Conservation (phyloP, 2,797 vertebrate genomes). For the Zenarchopterus dispar region DNA sequence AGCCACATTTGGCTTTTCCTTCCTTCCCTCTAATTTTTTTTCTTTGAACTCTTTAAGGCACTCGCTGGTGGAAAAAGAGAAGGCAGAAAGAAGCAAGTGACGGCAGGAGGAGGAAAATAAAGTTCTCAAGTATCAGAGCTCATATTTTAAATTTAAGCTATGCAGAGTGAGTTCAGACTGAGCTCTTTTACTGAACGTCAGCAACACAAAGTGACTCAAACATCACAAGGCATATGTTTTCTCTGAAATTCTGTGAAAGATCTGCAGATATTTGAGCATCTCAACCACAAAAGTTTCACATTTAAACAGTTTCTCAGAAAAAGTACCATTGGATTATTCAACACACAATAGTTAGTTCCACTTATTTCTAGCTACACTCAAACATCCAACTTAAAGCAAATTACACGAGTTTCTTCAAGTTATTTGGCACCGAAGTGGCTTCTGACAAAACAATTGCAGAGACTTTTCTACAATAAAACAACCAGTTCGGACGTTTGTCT, state of each 20-base stretch:
- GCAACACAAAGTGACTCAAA: slow-evolving; percentile 6
- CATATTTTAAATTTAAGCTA: neutral
- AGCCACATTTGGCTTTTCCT: slow-evolving; percentile 23
- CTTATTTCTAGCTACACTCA: slow-evolving; percentile 7
- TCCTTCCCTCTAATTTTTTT: slow-evolving; percentile 8
- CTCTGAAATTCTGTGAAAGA: slow-evolving; percentile 16
- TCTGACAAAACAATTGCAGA: neutral
- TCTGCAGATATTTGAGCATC: neutral
- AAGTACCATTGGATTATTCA: slow-evolving; percentile 34
- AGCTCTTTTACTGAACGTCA: neutral
- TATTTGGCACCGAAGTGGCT: slow-evolving; percentile 47
- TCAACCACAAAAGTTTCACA: slow-evolving; percentile 10
- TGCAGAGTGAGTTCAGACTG: neutral
- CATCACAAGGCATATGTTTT: slow-evolving; percentile 7
- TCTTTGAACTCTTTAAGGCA: slow-evolving; percentile 71
- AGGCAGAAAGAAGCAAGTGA: slow-evolving; percentile 48
- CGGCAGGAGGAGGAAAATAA: neutral
- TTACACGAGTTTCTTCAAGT: slow-evolving; percentile 5
- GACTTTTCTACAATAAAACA: slow-evolving; percentile 5
- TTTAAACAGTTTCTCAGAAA: slow-evolving; percentile 14
- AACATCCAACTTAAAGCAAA: slow-evolving; percentile 10
- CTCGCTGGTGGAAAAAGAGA: slow-evolving; percentile 63
- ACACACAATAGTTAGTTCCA: slow-evolving; percentile 3
- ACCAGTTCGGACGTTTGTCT: no score
- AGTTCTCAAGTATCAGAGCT: neutral